Evolutionary conservation across 2,113 vertebrate species (phyloP), one percentile per base, ranked within the genome.

Genomic region (Coryphaenoides rupestris): DNA sequence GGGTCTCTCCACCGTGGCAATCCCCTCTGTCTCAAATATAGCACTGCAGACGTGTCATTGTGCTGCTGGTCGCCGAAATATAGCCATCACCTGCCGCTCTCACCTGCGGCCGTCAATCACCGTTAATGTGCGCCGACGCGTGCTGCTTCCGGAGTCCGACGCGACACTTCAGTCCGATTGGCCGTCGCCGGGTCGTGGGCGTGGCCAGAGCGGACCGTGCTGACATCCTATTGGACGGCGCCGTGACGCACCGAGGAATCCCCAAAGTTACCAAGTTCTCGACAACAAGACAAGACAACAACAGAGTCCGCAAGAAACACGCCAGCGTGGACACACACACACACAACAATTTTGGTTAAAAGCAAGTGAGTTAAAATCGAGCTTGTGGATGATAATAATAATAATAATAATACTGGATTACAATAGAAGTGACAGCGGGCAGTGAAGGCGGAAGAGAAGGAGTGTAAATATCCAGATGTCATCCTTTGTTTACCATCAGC

Each of bases 1-100:
- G 78, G 76, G 77, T 66, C 21, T 78, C 67, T 82, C 82, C 81
- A 64, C 53, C 21, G 45, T 65, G 90, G 86, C 72, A 89, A 90
- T 67, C 86, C 82, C 89, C 84, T 0, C 47, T n/a, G n/a, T n/a
- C n/a, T 73, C 84, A 89, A 87, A 90, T 89, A 80, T 90, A 90
- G 72, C 70, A 68, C 24, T 77, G 78, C 69, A 80, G 84, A 90
- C 89, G 89, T 91, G 89, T 91, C 87, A 82, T 58, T 69, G 73
- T 49, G 62, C 52, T 63, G 84, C 77, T 90, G 89, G 89, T 61
- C 73, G 65, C 28, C 22, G 33, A 40, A 40, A 7, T 40, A 69
- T 15, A 19, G 60, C 62, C 58, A 47, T 78, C 81, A 79, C 76
- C 77, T 79, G 80, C 68, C 80, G 66, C 75, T 63, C 12, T 76